Evolutionary conservation across 2,113 vertebrate genomes (phyloP).

Genomic region (Tinamus guttatus): DNA sequence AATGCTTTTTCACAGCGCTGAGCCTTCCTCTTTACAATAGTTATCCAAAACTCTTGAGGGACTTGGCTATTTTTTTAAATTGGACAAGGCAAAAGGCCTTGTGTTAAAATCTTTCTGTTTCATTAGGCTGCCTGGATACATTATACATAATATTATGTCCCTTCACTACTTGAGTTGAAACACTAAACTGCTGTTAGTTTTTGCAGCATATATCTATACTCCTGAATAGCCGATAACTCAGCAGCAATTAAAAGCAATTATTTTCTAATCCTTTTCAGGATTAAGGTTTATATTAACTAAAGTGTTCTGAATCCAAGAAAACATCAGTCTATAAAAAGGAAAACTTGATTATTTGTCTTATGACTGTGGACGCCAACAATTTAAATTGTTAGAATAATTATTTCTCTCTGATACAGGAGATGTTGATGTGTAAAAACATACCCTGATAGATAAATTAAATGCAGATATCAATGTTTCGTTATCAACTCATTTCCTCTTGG

Average conservation of each 20-base stretch:
- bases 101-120: neutral
- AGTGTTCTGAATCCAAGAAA: neutral
- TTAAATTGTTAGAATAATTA: neutral
- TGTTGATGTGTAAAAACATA: neutral
- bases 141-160: neutral
- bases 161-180: conserved; percentile 22
- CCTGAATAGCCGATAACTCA: conserved; percentile 28
- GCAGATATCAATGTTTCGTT: conserved; percentile 55
- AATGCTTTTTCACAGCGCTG: neutral
- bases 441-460: neutral
- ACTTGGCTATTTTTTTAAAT: neutral
- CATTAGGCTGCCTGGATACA: neutral
- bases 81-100: neutral
- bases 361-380: neutral
- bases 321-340: neutral
- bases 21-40: neutral
- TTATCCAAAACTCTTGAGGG: neutral
- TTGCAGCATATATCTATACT: neutral
- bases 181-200: neutral
- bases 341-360: neutral
- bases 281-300: neutral
- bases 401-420: neutral
- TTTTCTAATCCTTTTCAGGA: neutral
- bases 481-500: conserved; percentile 70
- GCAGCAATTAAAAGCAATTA: neutral